Evolutionary conservation across 2,797 vertebrate genomes (phyloP).

Genomic region (Myotis vivesi): DNA sequence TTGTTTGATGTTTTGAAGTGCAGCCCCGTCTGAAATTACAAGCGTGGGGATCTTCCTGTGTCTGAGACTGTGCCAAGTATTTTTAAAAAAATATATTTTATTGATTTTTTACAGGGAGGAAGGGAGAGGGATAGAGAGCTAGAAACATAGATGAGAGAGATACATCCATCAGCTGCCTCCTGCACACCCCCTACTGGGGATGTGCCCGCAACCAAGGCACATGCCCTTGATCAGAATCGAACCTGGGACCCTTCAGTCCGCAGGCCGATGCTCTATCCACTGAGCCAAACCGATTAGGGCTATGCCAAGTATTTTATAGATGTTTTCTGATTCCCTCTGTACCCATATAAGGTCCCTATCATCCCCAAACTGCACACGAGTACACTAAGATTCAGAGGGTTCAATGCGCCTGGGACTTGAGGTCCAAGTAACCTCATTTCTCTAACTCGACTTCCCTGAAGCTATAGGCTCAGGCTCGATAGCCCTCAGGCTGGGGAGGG

Average conservation of each 20-base stretch:
- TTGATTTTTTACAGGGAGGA: too few relatives aligned
- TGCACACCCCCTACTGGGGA: too few relatives aligned
- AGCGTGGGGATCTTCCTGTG: constrained; percentile 9
- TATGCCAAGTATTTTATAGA: background rate
- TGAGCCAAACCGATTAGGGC: too few relatives aligned
- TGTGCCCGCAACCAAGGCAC: too few relatives aligned
- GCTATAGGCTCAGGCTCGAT: background rate
- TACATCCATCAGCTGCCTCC: too few relatives aligned
- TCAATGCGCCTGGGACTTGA: background rate
- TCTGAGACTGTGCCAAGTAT: background rate
- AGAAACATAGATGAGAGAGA: too few relatives aligned
- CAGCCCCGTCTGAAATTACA: constrained; percentile 38
- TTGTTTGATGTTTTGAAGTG: constrained; percentile 56
- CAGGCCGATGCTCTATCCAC: too few relatives aligned
- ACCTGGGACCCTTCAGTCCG: too few relatives aligned
- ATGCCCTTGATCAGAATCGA: too few relatives aligned
- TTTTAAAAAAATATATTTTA: too few relatives aligned
- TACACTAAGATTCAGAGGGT: background rate
- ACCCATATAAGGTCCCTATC: background rate
- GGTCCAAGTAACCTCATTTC: background rate
- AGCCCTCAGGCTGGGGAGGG: background rate
- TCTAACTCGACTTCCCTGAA: background rate
- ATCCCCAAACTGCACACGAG: background rate
- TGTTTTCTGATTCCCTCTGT: background rate
- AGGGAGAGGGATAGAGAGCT: too few relatives aligned